phyloP scores from a whole-genome alignment of 2,797 vertebrate genomes.

The Dipus sagitta region DNA sequence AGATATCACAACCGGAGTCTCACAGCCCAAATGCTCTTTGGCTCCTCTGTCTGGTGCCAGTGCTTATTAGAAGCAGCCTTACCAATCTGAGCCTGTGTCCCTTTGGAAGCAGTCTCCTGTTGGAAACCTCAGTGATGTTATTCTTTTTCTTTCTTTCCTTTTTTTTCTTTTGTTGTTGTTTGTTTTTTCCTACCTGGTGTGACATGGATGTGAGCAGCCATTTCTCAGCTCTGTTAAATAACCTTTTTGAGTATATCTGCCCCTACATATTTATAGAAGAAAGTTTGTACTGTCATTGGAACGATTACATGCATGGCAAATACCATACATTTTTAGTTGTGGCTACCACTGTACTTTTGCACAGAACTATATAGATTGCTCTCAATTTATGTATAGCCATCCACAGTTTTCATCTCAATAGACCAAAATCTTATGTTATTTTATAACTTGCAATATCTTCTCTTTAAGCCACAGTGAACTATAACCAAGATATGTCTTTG shows the following conservation, averaged over 20 bases:
- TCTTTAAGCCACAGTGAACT: slow-evolving; percentile 49
- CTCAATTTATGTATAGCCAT: slow-evolving; percentile 57
- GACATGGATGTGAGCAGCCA: background rate
- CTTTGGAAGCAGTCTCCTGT: slow-evolving; percentile 8
- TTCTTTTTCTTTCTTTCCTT: no score
- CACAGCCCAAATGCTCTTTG: background rate
- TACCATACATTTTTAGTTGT: background rate
- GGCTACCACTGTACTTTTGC: slow-evolving; percentile 35
- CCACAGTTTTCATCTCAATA: slow-evolving; percentile 59
- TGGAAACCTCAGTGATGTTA: background rate
- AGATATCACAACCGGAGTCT: rapidly evolving
- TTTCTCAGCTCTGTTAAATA: slow-evolving; percentile 8
- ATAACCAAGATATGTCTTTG: slow-evolving; percentile 28
- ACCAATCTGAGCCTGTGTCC: background rate
- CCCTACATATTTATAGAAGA: slow-evolving; percentile 24
- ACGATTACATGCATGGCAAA: background rate
- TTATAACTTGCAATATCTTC: slow-evolving; percentile 38
- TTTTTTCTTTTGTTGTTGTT: background rate
- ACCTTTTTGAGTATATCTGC: background rate
- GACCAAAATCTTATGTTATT: slow-evolving; percentile 24
- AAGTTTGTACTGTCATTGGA: background rate
- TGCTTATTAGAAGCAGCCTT: background rate
- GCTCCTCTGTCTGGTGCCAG: background rate
- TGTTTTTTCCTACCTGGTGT: background rate
- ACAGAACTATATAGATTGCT: background rate